Evolutionary conservation across 2,113 vertebrate species (phyloP).

Genomic region (Arizona elegans): DNA sequence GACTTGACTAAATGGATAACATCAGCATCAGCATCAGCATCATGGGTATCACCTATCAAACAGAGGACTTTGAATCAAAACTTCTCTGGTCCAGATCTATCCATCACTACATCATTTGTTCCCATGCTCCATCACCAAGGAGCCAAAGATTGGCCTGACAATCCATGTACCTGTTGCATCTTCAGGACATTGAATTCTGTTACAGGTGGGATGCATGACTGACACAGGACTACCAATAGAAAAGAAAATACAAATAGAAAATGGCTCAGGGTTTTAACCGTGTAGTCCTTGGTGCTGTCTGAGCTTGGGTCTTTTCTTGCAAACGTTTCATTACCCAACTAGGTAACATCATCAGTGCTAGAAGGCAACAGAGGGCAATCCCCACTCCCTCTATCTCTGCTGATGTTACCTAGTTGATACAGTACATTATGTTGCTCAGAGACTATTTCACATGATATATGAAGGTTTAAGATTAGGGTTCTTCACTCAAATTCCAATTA

Average conservation of each 20-base stretch:
- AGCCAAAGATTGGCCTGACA: neutral
- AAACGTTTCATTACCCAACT: neutral
- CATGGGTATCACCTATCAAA: neutral
- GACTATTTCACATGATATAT: neutral
- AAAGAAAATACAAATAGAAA: neutral
- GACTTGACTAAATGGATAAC: too few relatives aligned
- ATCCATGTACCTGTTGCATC: neutral
- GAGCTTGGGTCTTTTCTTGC: neutral
- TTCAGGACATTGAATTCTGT: neutral
- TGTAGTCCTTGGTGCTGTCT: neutral
- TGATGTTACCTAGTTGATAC: neutral
- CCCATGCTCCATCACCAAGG: neutral
- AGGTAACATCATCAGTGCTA: neutral
- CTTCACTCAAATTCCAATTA: neutral
- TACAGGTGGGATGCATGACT: neutral
- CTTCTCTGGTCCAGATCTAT: neutral
- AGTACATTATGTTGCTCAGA: neutral
- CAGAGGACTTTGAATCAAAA: neutral
- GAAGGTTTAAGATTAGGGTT: neutral
- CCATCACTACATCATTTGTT: neutral
- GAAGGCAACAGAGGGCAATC: neutral
- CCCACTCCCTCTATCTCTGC: neutral
- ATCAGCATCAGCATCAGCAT: too few relatives aligned
- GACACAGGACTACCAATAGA: neutral
- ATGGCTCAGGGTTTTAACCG: neutral